A percentile compares a stretch with the other conserved stretches of the same genome.
phyloP scores from a whole-genome alignment of 2,888 invertebrate species.

The Odontocerum albicorne region DNA sequence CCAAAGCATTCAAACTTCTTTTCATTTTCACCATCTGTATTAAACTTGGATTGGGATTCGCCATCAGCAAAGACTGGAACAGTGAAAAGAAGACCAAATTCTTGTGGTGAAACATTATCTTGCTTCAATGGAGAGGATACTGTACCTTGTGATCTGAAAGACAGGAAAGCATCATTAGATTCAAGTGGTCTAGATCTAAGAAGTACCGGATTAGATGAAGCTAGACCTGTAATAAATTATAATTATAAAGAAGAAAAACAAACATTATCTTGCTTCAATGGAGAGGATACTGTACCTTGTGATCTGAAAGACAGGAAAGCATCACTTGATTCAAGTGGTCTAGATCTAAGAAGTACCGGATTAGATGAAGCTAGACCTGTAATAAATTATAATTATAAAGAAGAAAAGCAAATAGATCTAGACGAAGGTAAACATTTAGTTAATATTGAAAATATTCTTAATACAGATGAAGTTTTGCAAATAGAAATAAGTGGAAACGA shows the following conservation, averaged over 20 bases:
- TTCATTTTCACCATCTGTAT: constrained; percentile 48
- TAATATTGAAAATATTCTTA: background rate
- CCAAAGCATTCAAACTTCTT: constrained; percentile 54
- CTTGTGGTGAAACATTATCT: constrained; percentile 43
- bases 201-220: constrained; percentile 8
- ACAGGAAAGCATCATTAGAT: constrained; percentile 30
- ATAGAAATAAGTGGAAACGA: constrained; percentile 11
- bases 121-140: constrained; percentile 6
- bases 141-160: background rate
- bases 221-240: background rate
- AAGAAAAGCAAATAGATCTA: background rate
- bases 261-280: constrained; percentile 6
- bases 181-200: constrained; percentile 10
- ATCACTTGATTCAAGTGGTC: constrained; percentile 23
- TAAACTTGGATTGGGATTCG: constrained; percentile 69
- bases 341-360: constrained; percentile 5
- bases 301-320: constrained; percentile 23
- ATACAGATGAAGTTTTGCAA: constrained; percentile 8
- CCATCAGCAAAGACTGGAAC: constrained; percentile 72
- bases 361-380: constrained; percentile 3
- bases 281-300: background rate
- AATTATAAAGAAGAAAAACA: too few relatives aligned
- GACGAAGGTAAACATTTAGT: background rate
- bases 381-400: too few relatives aligned
- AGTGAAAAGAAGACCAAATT: constrained; percentile 66